These are phyloP conservation scores for Drosophila sordidula DNA, from an alignment of 2,888 invertebrate species.

Conservation along the genomic window DNA sequence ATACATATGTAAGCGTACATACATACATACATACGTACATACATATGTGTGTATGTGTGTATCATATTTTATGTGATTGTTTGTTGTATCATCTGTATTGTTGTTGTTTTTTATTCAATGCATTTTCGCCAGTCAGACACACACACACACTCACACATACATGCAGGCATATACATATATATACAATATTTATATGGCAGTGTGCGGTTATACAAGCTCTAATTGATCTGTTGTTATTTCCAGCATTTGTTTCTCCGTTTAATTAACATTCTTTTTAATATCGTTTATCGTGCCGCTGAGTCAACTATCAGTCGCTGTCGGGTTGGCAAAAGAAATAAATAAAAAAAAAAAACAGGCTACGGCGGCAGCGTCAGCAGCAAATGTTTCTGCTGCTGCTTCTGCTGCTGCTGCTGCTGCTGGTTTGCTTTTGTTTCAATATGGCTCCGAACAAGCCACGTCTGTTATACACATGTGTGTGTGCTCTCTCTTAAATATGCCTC, in stretches of 20 bases:
- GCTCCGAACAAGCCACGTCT: constrained; percentile 71
- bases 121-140: constrained; percentile 6
- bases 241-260: constrained; percentile 56
- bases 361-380: constrained; percentile 56
- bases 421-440: constrained; percentile 56
- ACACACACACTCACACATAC: constrained; percentile 2
- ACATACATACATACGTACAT: constrained; percentile 11
- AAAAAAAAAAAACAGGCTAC: constrained; percentile 19
- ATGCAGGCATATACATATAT: not conserved
- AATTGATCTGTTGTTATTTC: constrained; percentile 68
- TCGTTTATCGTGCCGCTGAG: constrained; percentile 60
- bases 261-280: constrained; percentile 68
- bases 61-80: constrained; percentile 2
- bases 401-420: constrained; percentile 26
- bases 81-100: constrained; percentile 31
- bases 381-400: constrained; percentile 23
- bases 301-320: constrained; percentile 45
- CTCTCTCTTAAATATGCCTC: constrained; percentile 15
- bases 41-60: constrained; percentile 7
- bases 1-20: constrained; percentile 10
- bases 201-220: constrained; percentile 39
- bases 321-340: constrained; percentile 55
- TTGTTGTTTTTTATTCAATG: not conserved
- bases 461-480: constrained; percentile 5
- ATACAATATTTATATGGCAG: constrained; percentile 8